A percentile compares a stretch with the other conserved stretches of the same genome.
phyloP scores from a whole-genome alignment of 1,140 invertebrate genomes.

The Phenacoccus solenopsis region DNA sequence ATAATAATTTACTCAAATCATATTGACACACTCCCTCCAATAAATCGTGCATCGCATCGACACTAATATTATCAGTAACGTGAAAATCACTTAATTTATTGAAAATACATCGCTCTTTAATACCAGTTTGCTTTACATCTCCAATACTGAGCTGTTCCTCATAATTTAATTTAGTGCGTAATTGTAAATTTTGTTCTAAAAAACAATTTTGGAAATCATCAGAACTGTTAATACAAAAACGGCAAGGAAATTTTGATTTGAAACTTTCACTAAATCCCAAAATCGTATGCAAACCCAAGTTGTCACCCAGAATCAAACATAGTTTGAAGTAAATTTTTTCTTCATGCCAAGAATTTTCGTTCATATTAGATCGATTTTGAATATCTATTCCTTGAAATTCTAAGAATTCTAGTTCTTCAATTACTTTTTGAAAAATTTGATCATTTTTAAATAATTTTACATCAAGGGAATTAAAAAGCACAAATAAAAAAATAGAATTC shows the following conservation, averaged over 20 bases:
- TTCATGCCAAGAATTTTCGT: too few relatives aligned
- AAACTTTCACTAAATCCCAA: neutral
- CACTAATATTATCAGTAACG: neutral
- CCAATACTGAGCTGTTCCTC: neutral
- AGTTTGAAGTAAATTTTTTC: slow-evolving; percentile 11
- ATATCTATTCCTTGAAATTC: too few relatives aligned
- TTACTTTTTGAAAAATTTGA: too few relatives aligned
- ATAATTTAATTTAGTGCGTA: slow-evolving; percentile 8
- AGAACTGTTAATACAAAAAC: neutral
- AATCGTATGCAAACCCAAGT: neutral
- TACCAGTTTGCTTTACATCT: neutral
- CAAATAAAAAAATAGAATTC: slow-evolving; percentile 16
- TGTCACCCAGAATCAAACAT: neutral
- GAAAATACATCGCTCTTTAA: neutral
- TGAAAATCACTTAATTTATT: slow-evolving; percentile 8
- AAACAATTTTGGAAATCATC: neutral
- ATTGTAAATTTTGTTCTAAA: neutral
- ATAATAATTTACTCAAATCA: neutral
- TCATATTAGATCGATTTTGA: too few relatives aligned
- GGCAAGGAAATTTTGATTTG: neutral
- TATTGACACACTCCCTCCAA: slow-evolving; percentile 4
- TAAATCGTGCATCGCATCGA: slow-evolving; percentile 5
- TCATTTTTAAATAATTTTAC: too few relatives aligned
- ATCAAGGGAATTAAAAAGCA: too few relatives aligned
- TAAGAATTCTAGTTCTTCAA: too few relatives aligned